Conservation (phyloP, 1,140 invertebrate genomes). For the Schlechtendalia chinensis region DNA sequence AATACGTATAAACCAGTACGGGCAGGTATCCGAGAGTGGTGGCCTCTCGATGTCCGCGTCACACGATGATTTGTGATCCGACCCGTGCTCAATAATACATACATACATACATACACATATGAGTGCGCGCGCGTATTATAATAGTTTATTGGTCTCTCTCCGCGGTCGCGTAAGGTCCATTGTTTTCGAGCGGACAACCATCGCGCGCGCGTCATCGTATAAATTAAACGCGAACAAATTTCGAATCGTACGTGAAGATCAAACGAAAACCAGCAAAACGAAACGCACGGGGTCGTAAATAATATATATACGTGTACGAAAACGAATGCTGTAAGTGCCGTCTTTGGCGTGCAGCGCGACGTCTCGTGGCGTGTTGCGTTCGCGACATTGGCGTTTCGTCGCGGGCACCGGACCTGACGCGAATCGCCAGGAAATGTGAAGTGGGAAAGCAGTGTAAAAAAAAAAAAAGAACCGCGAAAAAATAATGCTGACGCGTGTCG, state of each 20-base stretch:
- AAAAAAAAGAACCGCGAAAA: no score
- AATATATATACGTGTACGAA: no score
- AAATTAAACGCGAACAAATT: constrained; percentile 25
- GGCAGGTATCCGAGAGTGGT: background rate
- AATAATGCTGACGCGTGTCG: no score
- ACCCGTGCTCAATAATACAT: background rate
- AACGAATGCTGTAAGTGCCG: no score
- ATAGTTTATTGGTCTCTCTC: constrained; percentile 28
- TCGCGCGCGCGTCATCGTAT: background rate
- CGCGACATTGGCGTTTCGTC: no score
- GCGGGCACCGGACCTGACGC: no score
- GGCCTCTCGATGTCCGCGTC: constrained; percentile 28
- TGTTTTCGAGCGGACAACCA: constrained; percentile 13
- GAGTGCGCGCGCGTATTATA: background rate
- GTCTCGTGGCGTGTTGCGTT: no score
- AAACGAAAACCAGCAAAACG: no score
- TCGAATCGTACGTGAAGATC: background rate
- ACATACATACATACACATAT: background rate
- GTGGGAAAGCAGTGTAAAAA: no score
- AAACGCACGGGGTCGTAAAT: background rate
- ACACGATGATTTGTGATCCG: constrained; percentile 33
- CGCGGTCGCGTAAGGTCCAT: background rate
- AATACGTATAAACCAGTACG: background rate
- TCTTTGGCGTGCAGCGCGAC: no score
- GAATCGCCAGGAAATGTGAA: no score